A percentile compares a stretch with the other conserved stretches of the same genome.
phyloP scores from a whole-genome alignment of 2,113 vertebrate genomes.

The Rattus rattus region DNA sequence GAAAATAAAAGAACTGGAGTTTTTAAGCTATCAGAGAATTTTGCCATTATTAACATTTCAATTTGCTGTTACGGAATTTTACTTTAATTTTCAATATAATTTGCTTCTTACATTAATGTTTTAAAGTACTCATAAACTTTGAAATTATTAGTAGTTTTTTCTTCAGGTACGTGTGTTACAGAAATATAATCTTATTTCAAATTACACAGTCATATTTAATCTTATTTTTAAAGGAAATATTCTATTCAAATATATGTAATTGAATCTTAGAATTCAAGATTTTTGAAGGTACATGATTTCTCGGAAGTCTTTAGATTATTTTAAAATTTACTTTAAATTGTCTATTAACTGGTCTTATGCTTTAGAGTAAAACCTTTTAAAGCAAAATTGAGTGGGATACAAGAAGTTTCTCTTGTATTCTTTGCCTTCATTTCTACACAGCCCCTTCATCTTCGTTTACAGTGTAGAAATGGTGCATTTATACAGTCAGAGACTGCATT shows the following conservation, averaged over 20 bases:
- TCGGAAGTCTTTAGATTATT: neutral
- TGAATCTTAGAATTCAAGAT: conserved; percentile 45
- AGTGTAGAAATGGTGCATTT: neutral
- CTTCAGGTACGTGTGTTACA: neutral
- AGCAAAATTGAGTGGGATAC: neutral
- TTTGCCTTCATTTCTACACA: neutral
- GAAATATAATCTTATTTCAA: neutral
- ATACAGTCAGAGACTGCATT: neutral
- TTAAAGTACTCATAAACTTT: conserved; percentile 52
- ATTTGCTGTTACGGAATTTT: conserved; percentile 45
- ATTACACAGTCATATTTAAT: conserved; percentile 51
- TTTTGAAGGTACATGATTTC: conserved; percentile 41
- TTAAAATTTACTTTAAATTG: conserved; percentile 37
- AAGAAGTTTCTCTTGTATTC: neutral
- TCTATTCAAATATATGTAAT: conserved; percentile 32
- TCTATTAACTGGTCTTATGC: neutral
- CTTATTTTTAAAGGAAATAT: conserved; percentile 52
- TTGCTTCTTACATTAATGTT: conserved; percentile 27
- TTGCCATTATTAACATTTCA: conserved; percentile 43
- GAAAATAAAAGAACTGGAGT: neutral
- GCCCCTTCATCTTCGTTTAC: neutral
- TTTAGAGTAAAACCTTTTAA: neutral
- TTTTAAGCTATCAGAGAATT: conserved; percentile 46
- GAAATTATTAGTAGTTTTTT: conserved; percentile 18
- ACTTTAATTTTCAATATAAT: conserved; percentile 29